phyloP scores from a whole-genome alignment of 2,113 vertebrate genomes.

The Rhizomys pruinosus region DNA sequence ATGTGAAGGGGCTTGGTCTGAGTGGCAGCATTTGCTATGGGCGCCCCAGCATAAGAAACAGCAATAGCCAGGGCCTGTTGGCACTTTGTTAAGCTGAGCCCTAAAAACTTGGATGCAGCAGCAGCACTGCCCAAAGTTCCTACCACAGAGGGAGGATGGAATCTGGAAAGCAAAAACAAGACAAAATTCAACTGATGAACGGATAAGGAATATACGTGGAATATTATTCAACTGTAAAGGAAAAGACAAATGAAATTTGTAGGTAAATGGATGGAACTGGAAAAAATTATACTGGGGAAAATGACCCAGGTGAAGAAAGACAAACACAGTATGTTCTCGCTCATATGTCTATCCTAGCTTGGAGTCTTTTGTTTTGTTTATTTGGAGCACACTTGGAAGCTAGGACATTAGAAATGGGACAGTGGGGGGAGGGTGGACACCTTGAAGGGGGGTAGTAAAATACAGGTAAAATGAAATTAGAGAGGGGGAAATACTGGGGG shows the following conservation, averaged over 20 bases:
- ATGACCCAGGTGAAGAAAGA: background rate
- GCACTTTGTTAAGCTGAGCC: constrained; percentile 87
- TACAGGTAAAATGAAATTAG: background rate
- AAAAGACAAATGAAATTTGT: background rate
- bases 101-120: constrained; percentile 92
- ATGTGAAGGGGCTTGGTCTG: constrained; percentile 95
- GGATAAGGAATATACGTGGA: background rate
- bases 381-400: background rate
- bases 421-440: background rate
- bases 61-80: constrained; percentile 93
- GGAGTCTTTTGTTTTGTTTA: background rate
- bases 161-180: constrained; percentile 85
- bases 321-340: background rate
- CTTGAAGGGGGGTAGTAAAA: background rate
- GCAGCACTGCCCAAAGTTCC: constrained; percentile 95
- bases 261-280: background rate
- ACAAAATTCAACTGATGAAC: background rate
- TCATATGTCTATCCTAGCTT: background rate
- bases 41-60: constrained; percentile 93
- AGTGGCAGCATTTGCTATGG: constrained; percentile 95
- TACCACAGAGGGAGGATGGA: constrained; percentile 95
- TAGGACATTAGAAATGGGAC: background rate
- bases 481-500: background rate
- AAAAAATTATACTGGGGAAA: background rate
- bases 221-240: background rate